These are phyloP conservation scores for Mercenaria mercenaria DNA, from an alignment of 1,140 invertebrate species.

Conservation along the genomic window DNA sequence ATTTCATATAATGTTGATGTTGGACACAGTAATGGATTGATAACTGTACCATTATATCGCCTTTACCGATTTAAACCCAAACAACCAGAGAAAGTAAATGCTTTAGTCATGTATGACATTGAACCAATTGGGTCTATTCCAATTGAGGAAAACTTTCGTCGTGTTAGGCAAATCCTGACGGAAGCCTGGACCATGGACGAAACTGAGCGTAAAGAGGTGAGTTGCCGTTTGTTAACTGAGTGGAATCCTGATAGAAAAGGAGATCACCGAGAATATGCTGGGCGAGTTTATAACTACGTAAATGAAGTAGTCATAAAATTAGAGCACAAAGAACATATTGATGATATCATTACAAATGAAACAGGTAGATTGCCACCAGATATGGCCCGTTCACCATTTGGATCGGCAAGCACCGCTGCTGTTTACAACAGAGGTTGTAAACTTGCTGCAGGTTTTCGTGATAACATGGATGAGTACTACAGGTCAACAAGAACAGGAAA, in stretches of 20 bases:
- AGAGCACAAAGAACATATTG: constrained; percentile 61
- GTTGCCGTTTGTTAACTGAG: constrained; percentile 79
- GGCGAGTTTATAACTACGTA: constrained; percentile 77
- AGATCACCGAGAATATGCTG: constrained; percentile 75
- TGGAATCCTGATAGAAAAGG: constrained; percentile 85
- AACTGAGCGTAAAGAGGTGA: constrained; percentile 75
- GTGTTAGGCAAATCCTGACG: constrained; percentile 21
- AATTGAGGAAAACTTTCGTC: constrained; percentile 43
- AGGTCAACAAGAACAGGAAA: neutral
- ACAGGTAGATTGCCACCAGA: constrained; percentile 5
- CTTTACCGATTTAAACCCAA: constrained; percentile 74
- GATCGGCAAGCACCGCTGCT: neutral
- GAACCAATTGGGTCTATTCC: constrained; percentile 3
- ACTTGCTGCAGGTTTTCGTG: neutral
- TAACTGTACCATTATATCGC: constrained; percentile 67
- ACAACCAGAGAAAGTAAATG: neutral
- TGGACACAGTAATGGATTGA: neutral
- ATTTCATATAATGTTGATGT: neutral
- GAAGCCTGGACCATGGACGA: constrained; percentile 74
- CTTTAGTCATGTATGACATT: neutral
- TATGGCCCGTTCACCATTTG: neutral
- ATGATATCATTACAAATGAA: neutral
- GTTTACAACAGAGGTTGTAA: neutral
- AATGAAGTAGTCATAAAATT: constrained; percentile 59
- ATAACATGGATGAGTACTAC: constrained; percentile 28